These are phyloP conservation scores for Megalops cyprinoides DNA, from an alignment of 2,797 vertebrate species.

Conservation along the genomic window DNA sequence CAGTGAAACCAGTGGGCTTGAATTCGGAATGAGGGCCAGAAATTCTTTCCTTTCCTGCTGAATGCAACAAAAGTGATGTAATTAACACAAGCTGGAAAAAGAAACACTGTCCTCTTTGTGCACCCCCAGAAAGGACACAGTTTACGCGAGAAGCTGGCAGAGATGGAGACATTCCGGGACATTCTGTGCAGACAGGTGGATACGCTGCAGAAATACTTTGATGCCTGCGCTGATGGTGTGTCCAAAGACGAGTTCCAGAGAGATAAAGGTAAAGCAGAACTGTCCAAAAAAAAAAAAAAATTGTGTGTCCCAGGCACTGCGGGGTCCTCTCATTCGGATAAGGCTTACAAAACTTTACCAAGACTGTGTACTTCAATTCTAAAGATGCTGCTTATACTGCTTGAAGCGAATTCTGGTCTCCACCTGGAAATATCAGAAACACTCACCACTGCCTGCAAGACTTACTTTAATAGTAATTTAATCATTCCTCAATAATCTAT, in stretches of 20 bases:
- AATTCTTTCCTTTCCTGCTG: too few species aligned
- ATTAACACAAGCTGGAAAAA: background rate
- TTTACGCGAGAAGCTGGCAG: constrained; percentile 92
- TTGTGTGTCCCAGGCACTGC: background rate
- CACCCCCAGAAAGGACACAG: constrained; percentile 89
- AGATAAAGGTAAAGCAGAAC: constrained; percentile 82
- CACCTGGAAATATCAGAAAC: background rate
- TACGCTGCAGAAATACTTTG: constrained; percentile 95
- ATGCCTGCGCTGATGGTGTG: constrained; percentile 88
- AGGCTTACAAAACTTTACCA: too few species aligned
- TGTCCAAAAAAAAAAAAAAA: background rate
- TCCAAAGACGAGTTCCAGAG: constrained; percentile 93
- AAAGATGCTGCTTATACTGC: too few species aligned
- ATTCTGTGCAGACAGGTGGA: constrained; percentile 97
- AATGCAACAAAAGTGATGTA: background rate
- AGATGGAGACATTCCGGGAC: constrained; percentile 98
- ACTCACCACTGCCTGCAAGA: background rate
- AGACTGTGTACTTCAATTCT: too few species aligned
- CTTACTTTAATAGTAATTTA: background rate
- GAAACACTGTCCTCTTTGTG: background rate
- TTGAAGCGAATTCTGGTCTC: too few species aligned
- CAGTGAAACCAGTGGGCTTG: too few species aligned
- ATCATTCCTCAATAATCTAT: background rate
- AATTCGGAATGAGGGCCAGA: too few species aligned
- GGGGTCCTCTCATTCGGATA: too few species aligned